Conservation (phyloP, 2,888 invertebrate genomes). For the Caenorhabditis zanzibari region DNA sequence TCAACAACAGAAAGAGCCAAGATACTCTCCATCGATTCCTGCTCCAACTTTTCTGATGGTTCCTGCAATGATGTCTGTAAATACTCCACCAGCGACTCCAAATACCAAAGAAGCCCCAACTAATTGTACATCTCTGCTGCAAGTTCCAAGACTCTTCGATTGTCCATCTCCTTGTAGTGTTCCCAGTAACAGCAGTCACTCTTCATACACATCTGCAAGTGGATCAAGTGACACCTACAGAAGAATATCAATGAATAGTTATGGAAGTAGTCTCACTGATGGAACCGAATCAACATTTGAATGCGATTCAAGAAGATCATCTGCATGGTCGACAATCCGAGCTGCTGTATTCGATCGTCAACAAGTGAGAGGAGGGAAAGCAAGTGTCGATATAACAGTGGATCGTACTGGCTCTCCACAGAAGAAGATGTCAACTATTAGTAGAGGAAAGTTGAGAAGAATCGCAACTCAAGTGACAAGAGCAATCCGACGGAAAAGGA, state of each 20-base stretch:
- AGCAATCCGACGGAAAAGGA: constrained; percentile 76
- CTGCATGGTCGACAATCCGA: constrained; percentile 76
- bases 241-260: constrained; percentile 77
- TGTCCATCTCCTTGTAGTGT: constrained; percentile 76
- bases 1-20: constrained; percentile 31
- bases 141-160: constrained; percentile 76
- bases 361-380: constrained; percentile 61
- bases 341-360: constrained; percentile 73
- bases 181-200: constrained; percentile 76
- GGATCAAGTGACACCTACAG: constrained; percentile 72
- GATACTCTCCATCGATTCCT: constrained; percentile 68
- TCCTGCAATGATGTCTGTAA: constrained; percentile 76
- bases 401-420: constrained; percentile 50
- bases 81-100: constrained; percentile 74
- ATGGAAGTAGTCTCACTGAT: constrained; percentile 76
- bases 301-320: constrained; percentile 75
- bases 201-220: constrained; percentile 74
- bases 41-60: constrained; percentile 77
- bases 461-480: constrained; percentile 78
- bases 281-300: constrained; percentile 75
- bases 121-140: constrained; percentile 50
- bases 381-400: constrained; percentile 70
- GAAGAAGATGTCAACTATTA: constrained; percentile 75
- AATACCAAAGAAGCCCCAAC: constrained; percentile 58
- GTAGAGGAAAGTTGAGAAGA: constrained; percentile 74